These are phyloP conservation scores for Xyrauchen texanus DNA, from an alignment of 2,113 vertebrate species.

Conservation along the genomic window DNA sequence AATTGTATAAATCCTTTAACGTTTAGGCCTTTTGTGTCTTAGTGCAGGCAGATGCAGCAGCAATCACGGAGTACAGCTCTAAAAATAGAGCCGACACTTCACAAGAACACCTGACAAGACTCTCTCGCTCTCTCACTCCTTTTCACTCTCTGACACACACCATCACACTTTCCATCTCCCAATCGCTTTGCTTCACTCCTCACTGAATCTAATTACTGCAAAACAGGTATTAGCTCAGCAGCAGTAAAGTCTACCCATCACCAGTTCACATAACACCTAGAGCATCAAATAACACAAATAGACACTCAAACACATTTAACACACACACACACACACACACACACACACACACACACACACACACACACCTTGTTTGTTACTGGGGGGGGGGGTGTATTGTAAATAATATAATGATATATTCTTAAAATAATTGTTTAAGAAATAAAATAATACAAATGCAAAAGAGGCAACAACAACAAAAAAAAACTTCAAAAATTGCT, in stretches of 20 bases:
- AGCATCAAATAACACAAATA: slow-evolving; percentile 7
- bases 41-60: slow-evolving; percentile 55
- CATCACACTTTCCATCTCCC: slow-evolving; percentile 18
- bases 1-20: slow-evolving; percentile 39
- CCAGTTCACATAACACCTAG: slow-evolving; percentile 17
- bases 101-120: slow-evolving; percentile 67
- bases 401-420: no score
- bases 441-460: no score
- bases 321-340: neutral
- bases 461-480: no score
- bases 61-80: slow-evolving; percentile 70
- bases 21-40: slow-evolving; percentile 52
- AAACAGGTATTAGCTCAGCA: slow-evolving; percentile 19
- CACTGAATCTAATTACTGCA: slow-evolving; percentile 33
- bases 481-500: no score
- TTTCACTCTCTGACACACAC: slow-evolving; percentile 11
- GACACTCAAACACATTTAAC: neutral
- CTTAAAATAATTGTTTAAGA: no score
- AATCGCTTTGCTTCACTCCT: slow-evolving; percentile 21
- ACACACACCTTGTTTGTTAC: neutral
- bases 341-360: slow-evolving; percentile 6
- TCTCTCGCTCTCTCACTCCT: slow-evolving; percentile 42
- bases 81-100: slow-evolving; percentile 74
- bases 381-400: no score
- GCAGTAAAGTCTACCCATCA: slow-evolving; percentile 29